Base-by-base conservation (phyloP, 64 coral and sea anemone genomes). In the Montipora efflorescens region DNA sequence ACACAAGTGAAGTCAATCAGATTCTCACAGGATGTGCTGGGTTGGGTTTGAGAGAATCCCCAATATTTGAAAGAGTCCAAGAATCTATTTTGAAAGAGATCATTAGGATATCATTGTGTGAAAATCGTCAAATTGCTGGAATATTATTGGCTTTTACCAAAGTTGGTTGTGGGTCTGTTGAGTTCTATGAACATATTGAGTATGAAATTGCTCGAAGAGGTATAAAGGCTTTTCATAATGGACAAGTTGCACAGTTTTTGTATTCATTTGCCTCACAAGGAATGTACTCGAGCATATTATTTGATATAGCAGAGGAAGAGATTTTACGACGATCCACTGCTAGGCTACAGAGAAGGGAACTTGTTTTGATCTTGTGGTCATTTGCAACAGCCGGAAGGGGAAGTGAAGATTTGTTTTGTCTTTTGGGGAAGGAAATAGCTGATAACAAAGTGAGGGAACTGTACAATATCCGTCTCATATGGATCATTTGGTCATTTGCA, bases 401-500 rank as follows among this genome's bases (percentile, higher is more conserved):
- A 49, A 86, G 82, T 1, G 61, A 86, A 12, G 46, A 86, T 47
- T 45, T 86, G 7, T 86, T 86, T 72, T n/a, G 16, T 20, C 11
- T 64, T 50, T 86, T 72, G 47, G 82, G 67, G 1, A 22, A 25
- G 2, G 82, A 86, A 51, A 86, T 86, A 48, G 45, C 46, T 8
- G 7, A 15, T 7, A 72, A 46, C 16, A 21, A 64, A 23, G 8
- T 86, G 16, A 72, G 23, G 47, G 62, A 86, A 48, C 47, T 69
- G 3, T 71, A 48, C 44, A 71, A 19, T 2, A 11, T 8, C 1
- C 47, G 36, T 21, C 82, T 86, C 4, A 70, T 67, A 21, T 86
- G 82, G 82, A 51, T 72, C 8, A 22, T 71, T 49, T 86, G 82
- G 82, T 67, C 82, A 49, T 86, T 86, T 72, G 82, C 82, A 7